Percentiles rank a stretch among this genome's conserved stretches.
Conservation (phyloP, 2,113 vertebrate genomes). For the Seriola rivoliana region DNA sequence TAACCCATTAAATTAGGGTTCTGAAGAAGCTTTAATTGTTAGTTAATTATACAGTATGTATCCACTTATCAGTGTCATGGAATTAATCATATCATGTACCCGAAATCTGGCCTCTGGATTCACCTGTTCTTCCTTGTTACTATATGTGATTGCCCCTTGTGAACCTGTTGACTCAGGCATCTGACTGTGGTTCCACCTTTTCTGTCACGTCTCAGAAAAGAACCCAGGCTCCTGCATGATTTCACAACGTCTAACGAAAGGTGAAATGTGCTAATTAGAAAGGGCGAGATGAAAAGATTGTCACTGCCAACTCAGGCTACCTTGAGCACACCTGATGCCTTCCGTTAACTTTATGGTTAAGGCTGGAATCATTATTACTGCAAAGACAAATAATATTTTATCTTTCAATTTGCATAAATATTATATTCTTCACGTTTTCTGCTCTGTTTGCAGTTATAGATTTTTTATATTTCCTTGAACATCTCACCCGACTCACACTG, state of each 20-base stretch:
- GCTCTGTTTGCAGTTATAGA: neutral
- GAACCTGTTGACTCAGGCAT: constrained; percentile 6
- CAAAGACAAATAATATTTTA: constrained; percentile 1
- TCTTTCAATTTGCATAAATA: neutral
- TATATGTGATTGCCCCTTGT: too few species aligned
- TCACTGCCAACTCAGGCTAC: constrained; percentile 3
- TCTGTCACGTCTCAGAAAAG: constrained; percentile 9
- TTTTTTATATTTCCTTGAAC: neutral
- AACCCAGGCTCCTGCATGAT: neutral
- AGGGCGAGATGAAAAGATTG: neutral
- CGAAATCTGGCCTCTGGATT: neutral
- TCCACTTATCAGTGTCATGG: too few species aligned
- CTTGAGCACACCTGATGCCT: neutral
- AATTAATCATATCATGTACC: neutral
- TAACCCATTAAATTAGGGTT: neutral
- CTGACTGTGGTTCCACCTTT: neutral
- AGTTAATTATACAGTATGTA: neutral
- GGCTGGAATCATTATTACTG: neutral
- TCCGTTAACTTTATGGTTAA: constrained; percentile 17
- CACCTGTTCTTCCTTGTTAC: neutral
- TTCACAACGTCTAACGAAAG: constrained; percentile 14
- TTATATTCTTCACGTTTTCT: neutral
- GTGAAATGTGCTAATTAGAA: constrained; percentile 49
- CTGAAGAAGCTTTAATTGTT: neutral
- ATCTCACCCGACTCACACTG: neutral